Conservation (phyloP, 2,888 invertebrate species). For the Venusia cambrica region DNA sequence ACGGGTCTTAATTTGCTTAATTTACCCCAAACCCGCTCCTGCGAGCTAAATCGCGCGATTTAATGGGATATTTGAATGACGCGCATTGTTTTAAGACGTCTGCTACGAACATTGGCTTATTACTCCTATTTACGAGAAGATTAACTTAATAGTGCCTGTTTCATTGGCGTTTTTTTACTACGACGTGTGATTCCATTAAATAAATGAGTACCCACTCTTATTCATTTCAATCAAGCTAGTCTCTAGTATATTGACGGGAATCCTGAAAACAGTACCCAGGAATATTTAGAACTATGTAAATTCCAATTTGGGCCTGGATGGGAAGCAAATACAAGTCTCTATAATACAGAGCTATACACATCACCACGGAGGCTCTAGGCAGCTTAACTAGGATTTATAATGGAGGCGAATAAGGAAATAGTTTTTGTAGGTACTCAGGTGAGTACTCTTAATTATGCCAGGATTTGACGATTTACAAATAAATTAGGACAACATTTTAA, state of each 20-base stretch:
- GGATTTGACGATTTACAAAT: neutral
- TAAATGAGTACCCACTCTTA: too few relatives aligned
- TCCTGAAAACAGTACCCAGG: too few relatives aligned
- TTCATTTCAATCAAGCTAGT: too few relatives aligned
- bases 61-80: constrained; percentile 74
- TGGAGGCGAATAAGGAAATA: constrained; percentile 21
- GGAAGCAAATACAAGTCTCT: too few relatives aligned
- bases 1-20: constrained; percentile 77
- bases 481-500: neutral
- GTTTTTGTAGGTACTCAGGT: too few relatives aligned
- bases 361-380: too few relatives aligned
- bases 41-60: constrained; percentile 68
- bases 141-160: constrained; percentile 29
- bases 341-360: too few relatives aligned
- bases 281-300: too few relatives aligned
- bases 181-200: constrained; percentile 22
- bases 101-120: constrained; percentile 51
- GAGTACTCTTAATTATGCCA: too few relatives aligned
- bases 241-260: too few relatives aligned
- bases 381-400: constrained; percentile 23
- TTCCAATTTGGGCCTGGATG: too few relatives aligned
- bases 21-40: constrained; percentile 63
- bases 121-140: constrained; percentile 28
- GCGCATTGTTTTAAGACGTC: constrained; percentile 69
- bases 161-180: constrained; percentile 26